Evolutionary conservation across 2,797 vertebrate genomes (phyloP).

Genomic region (Thaleichthys pacificus): DNA sequence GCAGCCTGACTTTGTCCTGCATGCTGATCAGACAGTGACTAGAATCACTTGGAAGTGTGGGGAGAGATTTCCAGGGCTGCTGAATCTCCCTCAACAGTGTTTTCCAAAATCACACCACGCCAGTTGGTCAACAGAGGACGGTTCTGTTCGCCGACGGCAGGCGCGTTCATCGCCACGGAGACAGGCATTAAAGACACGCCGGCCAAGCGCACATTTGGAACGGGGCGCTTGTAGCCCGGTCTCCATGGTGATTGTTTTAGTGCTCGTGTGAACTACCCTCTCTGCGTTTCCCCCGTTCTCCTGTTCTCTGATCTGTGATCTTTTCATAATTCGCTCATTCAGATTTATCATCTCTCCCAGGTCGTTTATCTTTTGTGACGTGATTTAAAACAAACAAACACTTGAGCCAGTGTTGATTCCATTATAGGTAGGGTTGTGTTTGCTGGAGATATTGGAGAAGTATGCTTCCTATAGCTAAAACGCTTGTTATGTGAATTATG

Average conservation of each 20-base stretch:
- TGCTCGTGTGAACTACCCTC: constrained; percentile 68
- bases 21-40: too few species aligned
- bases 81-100: constrained; percentile 17
- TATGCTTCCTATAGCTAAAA: too few species aligned
- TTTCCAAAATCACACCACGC: constrained; percentile 51
- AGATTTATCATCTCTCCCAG: not conserved
- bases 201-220: constrained; percentile 50
- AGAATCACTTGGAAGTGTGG: too few species aligned
- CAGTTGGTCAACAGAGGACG: constrained; percentile 64
- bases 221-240: constrained; percentile 62
- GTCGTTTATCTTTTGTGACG: not conserved
- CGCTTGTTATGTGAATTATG: too few species aligned
- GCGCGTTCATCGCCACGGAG: constrained; percentile 45
- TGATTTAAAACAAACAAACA: not conserved
- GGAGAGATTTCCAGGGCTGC: not conserved
- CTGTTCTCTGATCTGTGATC: constrained; percentile 44
- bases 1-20: too few species aligned
- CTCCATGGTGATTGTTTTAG: constrained; percentile 81
- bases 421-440: not conserved
- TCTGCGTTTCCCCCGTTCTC: constrained; percentile 69
- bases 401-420: not conserved
- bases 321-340: constrained; percentile 56
- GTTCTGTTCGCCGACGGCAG: constrained; percentile 66
- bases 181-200: constrained; percentile 27
- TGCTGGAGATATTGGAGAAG: not conserved